These are phyloP conservation scores for Melangyna quadrimaculata DNA, from an alignment of 2,888 invertebrate species.

Conservation along the genomic window DNA sequence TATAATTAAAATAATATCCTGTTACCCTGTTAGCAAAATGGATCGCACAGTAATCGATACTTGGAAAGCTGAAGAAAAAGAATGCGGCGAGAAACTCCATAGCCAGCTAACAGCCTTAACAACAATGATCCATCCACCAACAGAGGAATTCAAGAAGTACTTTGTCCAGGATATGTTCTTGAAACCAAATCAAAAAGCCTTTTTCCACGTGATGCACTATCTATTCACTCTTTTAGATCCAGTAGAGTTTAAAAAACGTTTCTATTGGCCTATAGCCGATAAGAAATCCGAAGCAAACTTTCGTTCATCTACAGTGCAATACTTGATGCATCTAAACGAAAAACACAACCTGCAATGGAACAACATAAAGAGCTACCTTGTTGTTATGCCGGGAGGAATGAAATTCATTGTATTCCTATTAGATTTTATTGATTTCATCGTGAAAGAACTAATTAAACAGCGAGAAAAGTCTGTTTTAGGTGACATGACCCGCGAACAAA, in stretches of 20 bases:
- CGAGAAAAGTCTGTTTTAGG: constrained; percentile 74
- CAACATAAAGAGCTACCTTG: constrained; percentile 78
- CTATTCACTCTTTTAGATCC: constrained; percentile 79
- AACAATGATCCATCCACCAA: constrained; percentile 75
- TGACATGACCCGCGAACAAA: constrained; percentile 46
- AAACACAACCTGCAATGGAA: constrained; percentile 78
- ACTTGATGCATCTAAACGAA: constrained; percentile 78
- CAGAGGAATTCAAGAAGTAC: constrained; percentile 76
- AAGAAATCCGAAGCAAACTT: constrained; percentile 79
- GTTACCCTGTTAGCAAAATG: constrained; percentile 72
- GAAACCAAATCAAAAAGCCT: constrained; percentile 79
- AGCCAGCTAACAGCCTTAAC: constrained; percentile 75
- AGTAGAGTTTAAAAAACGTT: constrained; percentile 79
- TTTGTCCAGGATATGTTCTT: constrained; percentile 79
- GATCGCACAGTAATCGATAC: constrained; percentile 78
- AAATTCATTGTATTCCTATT: constrained; percentile 79
- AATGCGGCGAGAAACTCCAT: constrained; percentile 76
- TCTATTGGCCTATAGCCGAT: constrained; percentile 80
- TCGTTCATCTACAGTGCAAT: constrained; percentile 78
- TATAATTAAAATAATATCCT: not conserved
- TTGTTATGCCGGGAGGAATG: constrained; percentile 80
- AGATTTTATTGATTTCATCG: constrained; percentile 77
- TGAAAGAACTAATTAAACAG: constrained; percentile 77
- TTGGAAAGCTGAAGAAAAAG: constrained; percentile 79
- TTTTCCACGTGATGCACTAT: constrained; percentile 79